A percentile compares a stretch with the other conserved stretches of the same genome.
Conservation (phyloP, 2,888 invertebrate genomes). For the Sarcophaga carnaria region DNA sequence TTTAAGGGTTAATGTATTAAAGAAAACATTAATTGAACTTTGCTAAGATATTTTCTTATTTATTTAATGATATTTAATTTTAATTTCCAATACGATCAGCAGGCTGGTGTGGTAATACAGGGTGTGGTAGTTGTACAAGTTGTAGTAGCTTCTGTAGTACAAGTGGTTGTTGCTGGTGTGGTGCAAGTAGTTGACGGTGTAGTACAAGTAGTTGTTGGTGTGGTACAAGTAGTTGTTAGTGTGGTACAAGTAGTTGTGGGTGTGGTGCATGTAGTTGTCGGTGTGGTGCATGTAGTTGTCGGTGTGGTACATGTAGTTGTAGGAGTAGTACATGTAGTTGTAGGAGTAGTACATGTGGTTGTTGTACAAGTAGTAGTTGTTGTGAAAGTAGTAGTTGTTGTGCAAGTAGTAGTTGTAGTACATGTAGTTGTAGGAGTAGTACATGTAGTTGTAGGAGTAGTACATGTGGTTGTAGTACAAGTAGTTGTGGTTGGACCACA, state of each 20-base stretch:
- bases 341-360: no score
- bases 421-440: no score
- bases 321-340: no score
- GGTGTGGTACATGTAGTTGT: not conserved
- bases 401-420: not conserved
- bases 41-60: no score
- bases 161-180: constrained; percentile 13
- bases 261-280: constrained; percentile 16
- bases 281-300: constrained; percentile 11
- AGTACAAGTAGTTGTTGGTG: constrained; percentile 42
- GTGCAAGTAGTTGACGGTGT: constrained; percentile 27
- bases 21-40: no score
- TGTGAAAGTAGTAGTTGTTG: no score
- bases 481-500: constrained; percentile 37
- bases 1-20: no score
- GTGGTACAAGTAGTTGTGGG: constrained; percentile 33
- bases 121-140: constrained; percentile 10
- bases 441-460: constrained; percentile 1
- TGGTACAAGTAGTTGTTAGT: constrained; percentile 35
- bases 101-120: constrained; percentile 8
- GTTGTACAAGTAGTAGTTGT: no score
- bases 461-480: not conserved
- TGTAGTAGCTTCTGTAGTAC: not conserved
- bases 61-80: no score
- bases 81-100: not conserved